phyloP scores from a whole-genome alignment of 64 coral and sea anemone genomes.

The Acropora tenuis region DNA sequence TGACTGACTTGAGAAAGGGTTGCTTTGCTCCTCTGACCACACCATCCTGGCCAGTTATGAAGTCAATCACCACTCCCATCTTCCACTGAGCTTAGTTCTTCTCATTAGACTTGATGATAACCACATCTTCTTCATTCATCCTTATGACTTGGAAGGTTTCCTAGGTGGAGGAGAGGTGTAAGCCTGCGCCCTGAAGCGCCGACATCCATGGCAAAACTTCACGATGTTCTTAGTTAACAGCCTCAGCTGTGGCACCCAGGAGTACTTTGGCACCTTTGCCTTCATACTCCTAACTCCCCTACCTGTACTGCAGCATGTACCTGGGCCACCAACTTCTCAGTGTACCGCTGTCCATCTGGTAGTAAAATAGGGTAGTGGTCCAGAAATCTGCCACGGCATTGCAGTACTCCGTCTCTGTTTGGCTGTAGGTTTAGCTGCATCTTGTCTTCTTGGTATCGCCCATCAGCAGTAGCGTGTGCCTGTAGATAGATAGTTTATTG shows the following conservation, averaged over 20 bases:
- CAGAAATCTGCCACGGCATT: not conserved
- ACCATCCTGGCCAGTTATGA: constrained; percentile 43
- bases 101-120: not conserved
- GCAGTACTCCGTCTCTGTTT: not conserved
- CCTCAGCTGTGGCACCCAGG: constrained; percentile 52
- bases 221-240: not conserved
- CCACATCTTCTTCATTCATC: constrained; percentile 6
- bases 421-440: constrained; percentile 20
- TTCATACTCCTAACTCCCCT: constrained; percentile 23
- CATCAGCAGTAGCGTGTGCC: not conserved
- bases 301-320: not conserved
- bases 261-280: constrained; percentile 37
- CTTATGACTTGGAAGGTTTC: not conserved
- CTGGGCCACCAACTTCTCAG: not conserved
- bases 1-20: not conserved
- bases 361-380: not conserved
- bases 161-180: constrained; percentile 12
- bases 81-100: constrained; percentile 34
- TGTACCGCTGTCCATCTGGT: constrained; percentile 7
- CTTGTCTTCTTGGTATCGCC: not conserved
- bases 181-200: constrained; percentile 16
- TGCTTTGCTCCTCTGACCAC: constrained; percentile 29
- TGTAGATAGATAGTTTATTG: not conserved
- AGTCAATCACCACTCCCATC: not conserved
- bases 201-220: constrained; percentile 18